Evolutionary conservation across 2,113 vertebrate genomes (phyloP).

Genomic region (Pluvialis apricaria): DNA sequence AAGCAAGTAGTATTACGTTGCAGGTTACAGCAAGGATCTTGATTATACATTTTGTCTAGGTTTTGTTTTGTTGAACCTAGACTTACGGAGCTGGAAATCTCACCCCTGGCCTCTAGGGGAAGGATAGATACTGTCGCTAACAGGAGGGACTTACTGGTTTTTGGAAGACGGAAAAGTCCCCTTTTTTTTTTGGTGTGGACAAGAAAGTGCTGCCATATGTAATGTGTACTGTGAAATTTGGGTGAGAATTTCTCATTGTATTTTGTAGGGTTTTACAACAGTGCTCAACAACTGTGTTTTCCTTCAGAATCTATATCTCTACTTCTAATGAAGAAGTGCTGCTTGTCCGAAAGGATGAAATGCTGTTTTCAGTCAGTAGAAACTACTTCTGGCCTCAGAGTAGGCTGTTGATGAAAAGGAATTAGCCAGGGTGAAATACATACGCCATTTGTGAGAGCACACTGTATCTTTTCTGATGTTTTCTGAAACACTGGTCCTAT

Average conservation of each 20-base stretch:
- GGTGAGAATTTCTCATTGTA: accelerated
- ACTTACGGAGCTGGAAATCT: not conserved
- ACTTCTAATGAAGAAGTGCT: not conserved
- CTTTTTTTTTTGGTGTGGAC: not conserved
- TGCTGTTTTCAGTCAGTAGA: not conserved
- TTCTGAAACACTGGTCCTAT: not conserved
- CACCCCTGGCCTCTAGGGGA: not conserved
- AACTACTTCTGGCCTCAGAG: not conserved
- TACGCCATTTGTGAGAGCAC: not conserved
- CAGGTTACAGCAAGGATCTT: not conserved
- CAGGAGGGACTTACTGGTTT: not conserved
- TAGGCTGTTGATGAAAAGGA: not conserved
- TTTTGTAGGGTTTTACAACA: not conserved
- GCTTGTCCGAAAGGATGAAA: not conserved
- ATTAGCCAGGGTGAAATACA: not conserved
- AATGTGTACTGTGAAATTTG: not conserved
- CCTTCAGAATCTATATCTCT: not conserved
- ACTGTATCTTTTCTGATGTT: not conserved
- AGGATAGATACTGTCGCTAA: not conserved
- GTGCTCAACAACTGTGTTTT: not conserved
- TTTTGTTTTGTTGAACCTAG: not conserved
- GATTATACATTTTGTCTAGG: not conserved
- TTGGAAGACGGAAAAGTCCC: not conserved
- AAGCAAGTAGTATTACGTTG: not conserved
- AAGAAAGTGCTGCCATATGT: not conserved